Percentiles rank a stretch among this genome's conserved stretches.
Conservation (phyloP, 1,140 invertebrate genomes). For the Drosophila bocqueti region DNA sequence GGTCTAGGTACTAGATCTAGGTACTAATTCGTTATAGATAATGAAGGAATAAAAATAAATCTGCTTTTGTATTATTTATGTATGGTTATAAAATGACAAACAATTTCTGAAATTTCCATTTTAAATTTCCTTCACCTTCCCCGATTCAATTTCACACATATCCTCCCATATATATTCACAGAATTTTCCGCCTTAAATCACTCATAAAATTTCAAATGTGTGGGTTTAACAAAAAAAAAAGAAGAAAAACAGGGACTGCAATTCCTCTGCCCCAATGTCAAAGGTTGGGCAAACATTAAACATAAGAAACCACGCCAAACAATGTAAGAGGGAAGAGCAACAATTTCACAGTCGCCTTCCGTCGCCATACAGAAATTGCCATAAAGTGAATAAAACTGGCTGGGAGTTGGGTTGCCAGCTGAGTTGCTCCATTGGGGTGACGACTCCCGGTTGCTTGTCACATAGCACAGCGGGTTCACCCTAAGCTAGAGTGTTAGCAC, state of each 20-base stretch:
- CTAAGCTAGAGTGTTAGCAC: constrained; percentile 14
- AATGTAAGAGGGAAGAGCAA: constrained; percentile 13
- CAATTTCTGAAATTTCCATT: constrained; percentile 26
- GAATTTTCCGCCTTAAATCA: constrained; percentile 32
- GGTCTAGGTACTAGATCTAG: not conserved
- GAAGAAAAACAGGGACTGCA: not conserved
- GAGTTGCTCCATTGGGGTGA: constrained; percentile 54
- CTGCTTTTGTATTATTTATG: not conserved
- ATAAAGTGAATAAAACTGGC: constrained; percentile 66
- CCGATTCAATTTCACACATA: constrained; percentile 17
- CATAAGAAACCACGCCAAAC: constrained; percentile 28
- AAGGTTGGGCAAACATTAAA: constrained; percentile 51
- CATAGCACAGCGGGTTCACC: constrained; percentile 51
- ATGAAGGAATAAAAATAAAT: not conserved
- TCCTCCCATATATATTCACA: not conserved
- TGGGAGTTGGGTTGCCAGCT: constrained; percentile 43
- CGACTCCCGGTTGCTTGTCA: constrained; percentile 61
- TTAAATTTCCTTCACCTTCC: constrained; percentile 15
- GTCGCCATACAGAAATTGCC: constrained; percentile 35
- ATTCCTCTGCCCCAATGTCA: constrained; percentile 32
- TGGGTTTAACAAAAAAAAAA: not conserved
- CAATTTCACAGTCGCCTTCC: constrained; percentile 19
- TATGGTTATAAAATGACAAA: constrained; percentile 22
- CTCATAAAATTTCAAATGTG: constrained; percentile 10
- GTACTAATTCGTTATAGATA: not conserved